Percentiles rank a stretch among this genome's conserved stretches.
Evolutionary conservation across 2,113 vertebrate species (phyloP).

Genomic region (Cryptomyrus ogoouensis): DNA sequence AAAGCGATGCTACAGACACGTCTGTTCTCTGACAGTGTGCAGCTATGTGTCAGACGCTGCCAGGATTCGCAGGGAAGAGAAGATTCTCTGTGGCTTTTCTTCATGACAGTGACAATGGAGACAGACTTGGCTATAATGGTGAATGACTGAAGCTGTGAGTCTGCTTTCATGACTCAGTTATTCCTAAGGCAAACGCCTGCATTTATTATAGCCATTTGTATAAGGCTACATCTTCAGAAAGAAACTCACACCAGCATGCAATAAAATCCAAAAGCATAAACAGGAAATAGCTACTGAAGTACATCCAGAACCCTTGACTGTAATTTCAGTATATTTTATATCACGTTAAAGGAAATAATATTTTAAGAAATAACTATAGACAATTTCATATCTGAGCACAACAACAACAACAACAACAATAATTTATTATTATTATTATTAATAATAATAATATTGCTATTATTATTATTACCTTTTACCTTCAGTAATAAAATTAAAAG

Average conservation of each 20-base stretch:
- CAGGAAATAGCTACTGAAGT: background rate
- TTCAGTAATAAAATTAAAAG: background rate
- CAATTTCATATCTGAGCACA: background rate
- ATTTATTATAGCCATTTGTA: constrained; percentile 5
- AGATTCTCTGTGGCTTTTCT: background rate
- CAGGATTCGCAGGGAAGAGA: background rate
- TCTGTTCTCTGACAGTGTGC: background rate
- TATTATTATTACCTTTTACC: background rate
- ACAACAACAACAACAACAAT: background rate
- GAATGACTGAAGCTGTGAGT: background rate
- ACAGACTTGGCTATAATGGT: background rate
- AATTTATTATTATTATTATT: background rate
- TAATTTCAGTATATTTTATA: background rate
- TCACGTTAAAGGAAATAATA: background rate
- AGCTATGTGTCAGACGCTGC: background rate
- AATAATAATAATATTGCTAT: too few species aligned
- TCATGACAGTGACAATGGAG: background rate
- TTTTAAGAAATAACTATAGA: background rate
- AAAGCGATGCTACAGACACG: background rate
- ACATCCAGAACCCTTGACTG: background rate
- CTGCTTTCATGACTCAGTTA: background rate
- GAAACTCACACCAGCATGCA: background rate
- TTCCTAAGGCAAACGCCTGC: background rate
- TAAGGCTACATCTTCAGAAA: background rate
- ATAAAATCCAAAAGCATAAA: background rate